These are phyloP conservation scores for Crotophaga sulcirostris DNA, from an alignment of 2,113 vertebrate species.

Conservation along the genomic window DNA sequence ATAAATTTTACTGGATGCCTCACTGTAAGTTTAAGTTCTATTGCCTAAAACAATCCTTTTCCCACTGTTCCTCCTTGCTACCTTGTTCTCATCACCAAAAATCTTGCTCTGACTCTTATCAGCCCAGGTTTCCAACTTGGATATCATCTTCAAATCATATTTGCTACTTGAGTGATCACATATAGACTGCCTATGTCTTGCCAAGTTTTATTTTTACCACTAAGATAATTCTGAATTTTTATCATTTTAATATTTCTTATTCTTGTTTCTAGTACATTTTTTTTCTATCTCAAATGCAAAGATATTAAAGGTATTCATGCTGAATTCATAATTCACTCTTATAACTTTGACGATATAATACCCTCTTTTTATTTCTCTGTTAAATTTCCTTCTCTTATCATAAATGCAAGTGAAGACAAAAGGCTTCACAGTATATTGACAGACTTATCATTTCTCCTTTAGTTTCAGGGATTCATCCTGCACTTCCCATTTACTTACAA, in stretches of 20 bases:
- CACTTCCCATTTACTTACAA: neutral
- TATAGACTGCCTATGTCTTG: neutral
- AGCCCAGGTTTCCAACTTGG: neutral
- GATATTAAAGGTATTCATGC: neutral
- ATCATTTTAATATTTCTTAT: neutral
- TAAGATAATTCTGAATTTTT: neutral
- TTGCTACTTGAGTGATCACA: neutral
- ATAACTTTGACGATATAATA: neutral
- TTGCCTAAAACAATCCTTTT: neutral
- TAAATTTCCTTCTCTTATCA: neutral
- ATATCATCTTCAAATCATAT: neutral
- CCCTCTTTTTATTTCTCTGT: neutral
- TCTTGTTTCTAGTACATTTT: too few relatives aligned
- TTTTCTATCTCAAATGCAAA: neutral
- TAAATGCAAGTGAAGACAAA: neutral
- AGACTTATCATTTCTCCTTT: neutral
- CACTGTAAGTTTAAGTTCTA: neutral
- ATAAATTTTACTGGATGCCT: neutral
- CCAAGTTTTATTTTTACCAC: neutral
- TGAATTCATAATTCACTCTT: neutral
- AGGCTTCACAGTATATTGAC: neutral
- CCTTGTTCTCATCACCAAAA: accelerated
- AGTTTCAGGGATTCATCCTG: neutral
- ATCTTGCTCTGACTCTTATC: neutral
- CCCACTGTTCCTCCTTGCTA: neutral